Percentiles rank a stretch among this genome's conserved stretches.
These are phyloP conservation scores for Caenorhabditis japonica DNA, from an alignment of 2,888 invertebrate genomes.

Conservation along the genomic window DNA sequence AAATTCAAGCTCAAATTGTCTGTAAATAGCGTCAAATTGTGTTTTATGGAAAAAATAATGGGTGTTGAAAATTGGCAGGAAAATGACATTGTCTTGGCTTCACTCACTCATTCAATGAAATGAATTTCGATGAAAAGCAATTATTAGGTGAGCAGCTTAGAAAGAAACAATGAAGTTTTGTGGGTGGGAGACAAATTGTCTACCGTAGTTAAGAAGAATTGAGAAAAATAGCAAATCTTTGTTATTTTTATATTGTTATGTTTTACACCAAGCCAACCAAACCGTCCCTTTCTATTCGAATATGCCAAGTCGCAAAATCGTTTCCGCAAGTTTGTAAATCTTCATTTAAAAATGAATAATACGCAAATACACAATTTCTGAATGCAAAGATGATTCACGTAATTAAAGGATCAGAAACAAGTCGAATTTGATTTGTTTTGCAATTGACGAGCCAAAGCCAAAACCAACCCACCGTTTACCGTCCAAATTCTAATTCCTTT, in stretches of 20 bases:
- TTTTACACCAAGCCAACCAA: too few species aligned
- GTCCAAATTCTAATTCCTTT: constrained; percentile 52
- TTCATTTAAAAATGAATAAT: too few species aligned
- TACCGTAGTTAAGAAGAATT: too few species aligned
- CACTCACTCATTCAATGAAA: constrained; percentile 32
- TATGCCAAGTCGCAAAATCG: too few species aligned
- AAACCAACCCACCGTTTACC: constrained; percentile 36
- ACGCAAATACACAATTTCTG: too few species aligned
- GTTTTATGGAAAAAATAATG: constrained; percentile 18
- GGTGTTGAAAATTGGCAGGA: constrained; percentile 16
- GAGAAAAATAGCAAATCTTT: too few species aligned
- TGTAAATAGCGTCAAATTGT: not conserved
- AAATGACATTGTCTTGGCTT: constrained; percentile 22
- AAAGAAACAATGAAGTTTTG: constrained; percentile 37
- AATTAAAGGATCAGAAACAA: constrained; percentile 58
- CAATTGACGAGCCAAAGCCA: constrained; percentile 27
- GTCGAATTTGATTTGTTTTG: constrained; percentile 57
- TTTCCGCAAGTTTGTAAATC: too few species aligned
- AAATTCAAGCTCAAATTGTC: constrained; percentile 17
- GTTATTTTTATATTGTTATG: too few species aligned
- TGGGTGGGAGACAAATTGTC: constrained; percentile 11
- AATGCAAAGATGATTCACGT: constrained; percentile 38
- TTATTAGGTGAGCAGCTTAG: constrained; percentile 22
- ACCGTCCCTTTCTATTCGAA: too few species aligned
- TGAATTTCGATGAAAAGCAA: constrained; percentile 44